phyloP scores from a whole-genome alignment of 2,888 invertebrate species.

The Phengaris alcon region DNA sequence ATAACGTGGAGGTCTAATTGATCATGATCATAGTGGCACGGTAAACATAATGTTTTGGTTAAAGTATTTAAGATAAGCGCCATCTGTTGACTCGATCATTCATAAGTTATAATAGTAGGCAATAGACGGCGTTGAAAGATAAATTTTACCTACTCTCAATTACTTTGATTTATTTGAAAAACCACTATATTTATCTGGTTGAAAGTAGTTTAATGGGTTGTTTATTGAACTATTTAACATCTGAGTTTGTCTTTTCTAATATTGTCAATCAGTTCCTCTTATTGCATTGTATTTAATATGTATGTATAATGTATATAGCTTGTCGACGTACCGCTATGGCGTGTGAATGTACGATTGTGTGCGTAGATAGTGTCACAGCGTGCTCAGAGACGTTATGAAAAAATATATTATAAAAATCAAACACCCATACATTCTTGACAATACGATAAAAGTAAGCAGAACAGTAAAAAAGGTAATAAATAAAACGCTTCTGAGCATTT shows the following conservation, averaged over 20 bases:
- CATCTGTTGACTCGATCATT: background rate
- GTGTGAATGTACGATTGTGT: background rate
- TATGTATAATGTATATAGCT: background rate
- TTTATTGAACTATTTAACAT: too few species aligned
- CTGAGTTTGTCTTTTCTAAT: too few species aligned
- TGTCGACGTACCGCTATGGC: background rate
- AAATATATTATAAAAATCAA: background rate
- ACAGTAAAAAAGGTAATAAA: too few species aligned
- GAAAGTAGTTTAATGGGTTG: too few species aligned
- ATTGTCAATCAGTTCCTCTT: background rate
- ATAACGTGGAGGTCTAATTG: background rate
- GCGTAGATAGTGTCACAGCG: background rate
- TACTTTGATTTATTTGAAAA: background rate
- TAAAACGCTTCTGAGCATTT: slow-evolving; percentile 3
- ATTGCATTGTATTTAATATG: background rate
- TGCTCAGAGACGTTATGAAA: background rate
- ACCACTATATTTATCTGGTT: too few species aligned
- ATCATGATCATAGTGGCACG: background rate
- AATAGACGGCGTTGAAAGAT: background rate
- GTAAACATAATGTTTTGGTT: too few species aligned
- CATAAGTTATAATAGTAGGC: background rate
- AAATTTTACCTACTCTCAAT: background rate
- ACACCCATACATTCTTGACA: background rate
- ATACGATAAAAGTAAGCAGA: background rate
- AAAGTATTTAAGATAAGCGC: background rate